phyloP scores from a whole-genome alignment of 2,113 vertebrate species.

The Spilogale gracilis region DNA sequence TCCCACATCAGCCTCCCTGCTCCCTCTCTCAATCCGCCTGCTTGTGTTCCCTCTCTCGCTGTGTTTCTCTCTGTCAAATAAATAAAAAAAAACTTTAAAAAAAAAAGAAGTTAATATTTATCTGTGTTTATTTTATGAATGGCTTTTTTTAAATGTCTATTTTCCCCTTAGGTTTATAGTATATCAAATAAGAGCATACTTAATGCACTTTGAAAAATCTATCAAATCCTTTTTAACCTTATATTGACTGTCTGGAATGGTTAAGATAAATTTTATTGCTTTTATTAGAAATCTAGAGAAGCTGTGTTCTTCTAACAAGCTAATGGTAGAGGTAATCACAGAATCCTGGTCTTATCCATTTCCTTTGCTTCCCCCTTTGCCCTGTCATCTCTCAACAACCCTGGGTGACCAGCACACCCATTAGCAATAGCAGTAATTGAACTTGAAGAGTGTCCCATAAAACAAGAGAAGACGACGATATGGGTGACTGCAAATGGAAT shows the following conservation, averaged over 20 bases:
- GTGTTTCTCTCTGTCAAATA: too few relatives aligned
- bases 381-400: not conserved
- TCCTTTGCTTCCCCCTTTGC: not conserved
- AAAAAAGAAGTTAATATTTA: not conserved
- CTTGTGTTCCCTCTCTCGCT: too few relatives aligned
- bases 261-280: not conserved
- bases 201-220: not conserved
- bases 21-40: too few relatives aligned
- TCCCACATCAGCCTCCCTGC: too few relatives aligned
- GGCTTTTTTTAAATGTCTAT: not conserved
- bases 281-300: conserved; percentile 42
- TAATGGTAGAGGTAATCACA: not conserved
- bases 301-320: not conserved
- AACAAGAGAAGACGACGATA: conserved; percentile 55
- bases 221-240: not conserved
- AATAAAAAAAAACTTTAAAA: too few relatives aligned
- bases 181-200: conserved; percentile 37
- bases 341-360: not conserved
- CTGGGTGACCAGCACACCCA: not conserved
- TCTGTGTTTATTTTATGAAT: not conserved
- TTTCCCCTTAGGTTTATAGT: conserved; percentile 36
- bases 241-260: not conserved
- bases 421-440: conserved; percentile 51
- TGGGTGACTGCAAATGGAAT: conserved; percentile 54
- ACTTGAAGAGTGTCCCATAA: conserved; percentile 18